Evolutionary conservation across 2,113 vertebrate species (phyloP).

Genomic region (Hemiprocne comata): DNA sequence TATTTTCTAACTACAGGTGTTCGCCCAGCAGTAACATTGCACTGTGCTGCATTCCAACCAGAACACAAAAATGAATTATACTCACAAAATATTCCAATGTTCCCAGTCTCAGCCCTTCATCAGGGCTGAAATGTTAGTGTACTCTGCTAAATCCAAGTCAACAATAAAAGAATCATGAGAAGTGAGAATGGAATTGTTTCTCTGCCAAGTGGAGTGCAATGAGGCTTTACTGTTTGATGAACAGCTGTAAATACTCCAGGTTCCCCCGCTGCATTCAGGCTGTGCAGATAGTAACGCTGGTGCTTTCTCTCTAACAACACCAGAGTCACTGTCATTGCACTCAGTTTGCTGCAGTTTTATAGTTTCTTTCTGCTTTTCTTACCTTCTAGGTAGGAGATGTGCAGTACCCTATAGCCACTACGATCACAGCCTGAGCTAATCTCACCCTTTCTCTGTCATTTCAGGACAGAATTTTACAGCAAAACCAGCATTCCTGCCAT

Average conservation of each 20-base stretch:
- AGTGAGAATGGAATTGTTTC: constrained; percentile 49
- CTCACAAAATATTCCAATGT: constrained; percentile 40
- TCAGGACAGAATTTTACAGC: background rate
- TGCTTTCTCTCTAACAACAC: background rate
- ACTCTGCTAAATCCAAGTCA: constrained; percentile 45
- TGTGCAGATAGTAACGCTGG: background rate
- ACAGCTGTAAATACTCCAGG: constrained; percentile 38
- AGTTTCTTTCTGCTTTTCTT: background rate
- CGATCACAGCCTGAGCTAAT: background rate
- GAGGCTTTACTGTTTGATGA: constrained; percentile 45
- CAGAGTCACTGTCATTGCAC: background rate
- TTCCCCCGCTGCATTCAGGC: background rate
- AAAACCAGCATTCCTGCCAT: background rate
- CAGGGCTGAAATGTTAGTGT: constrained; percentile 25
- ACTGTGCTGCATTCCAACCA: background rate
- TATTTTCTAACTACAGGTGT: constrained; percentile 52
- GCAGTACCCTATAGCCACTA: background rate
- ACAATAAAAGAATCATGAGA: constrained; percentile 51
- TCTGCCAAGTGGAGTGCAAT: constrained; percentile 27
- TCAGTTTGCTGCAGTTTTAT: background rate
- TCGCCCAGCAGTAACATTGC: constrained; percentile 39
- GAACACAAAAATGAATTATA: constrained; percentile 56
- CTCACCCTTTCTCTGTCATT: background rate
- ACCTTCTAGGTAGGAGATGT: background rate
- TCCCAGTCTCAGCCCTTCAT: background rate